Percentiles rank a stretch among this genome's conserved stretches.
Evolutionary conservation across 2,113 vertebrate species (phyloP).

Genomic region (Mus spicilegus): DNA sequence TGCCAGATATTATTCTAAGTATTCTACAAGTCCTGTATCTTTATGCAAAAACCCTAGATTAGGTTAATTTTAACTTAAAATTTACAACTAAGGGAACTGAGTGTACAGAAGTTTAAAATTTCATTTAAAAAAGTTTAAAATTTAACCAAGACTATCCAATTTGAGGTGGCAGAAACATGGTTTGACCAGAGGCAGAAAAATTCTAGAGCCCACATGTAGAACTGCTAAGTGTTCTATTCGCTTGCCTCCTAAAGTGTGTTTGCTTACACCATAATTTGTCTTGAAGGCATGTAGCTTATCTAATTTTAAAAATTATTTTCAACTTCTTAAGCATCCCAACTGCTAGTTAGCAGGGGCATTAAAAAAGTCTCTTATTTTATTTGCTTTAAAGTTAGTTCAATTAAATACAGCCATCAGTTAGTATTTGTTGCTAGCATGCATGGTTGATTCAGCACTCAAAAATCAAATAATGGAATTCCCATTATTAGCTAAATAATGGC

Average conservation of each 20-base stretch:
- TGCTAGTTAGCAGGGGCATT: not conserved
- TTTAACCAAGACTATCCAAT: not conserved
- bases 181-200: not conserved
- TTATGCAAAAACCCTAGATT: not conserved
- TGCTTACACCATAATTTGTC: not conserved
- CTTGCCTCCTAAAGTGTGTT: not conserved
- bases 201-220: not conserved
- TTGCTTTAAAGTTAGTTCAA: slow-evolving; percentile 46
- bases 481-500: not conserved
- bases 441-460: not conserved
- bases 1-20: not conserved
- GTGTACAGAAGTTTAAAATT: not conserved
- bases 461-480: slow-evolving; percentile 13
- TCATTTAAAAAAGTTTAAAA: not conserved
- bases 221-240: not conserved
- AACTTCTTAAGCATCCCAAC: not conserved
- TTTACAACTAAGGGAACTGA: slow-evolving; percentile 62
- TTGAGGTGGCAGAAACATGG: not conserved
- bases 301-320: slow-evolving; percentile 36
- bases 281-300: slow-evolving; percentile 14
- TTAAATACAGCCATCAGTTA: not conserved
- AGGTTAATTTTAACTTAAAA: not conserved
- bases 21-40: not conserved
- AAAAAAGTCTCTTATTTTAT: not conserved
- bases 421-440: slow-evolving; percentile 8